Base-by-base conservation (phyloP, 1,140 invertebrate genomes). In the Macrobrachium rosenbergii region DNA sequence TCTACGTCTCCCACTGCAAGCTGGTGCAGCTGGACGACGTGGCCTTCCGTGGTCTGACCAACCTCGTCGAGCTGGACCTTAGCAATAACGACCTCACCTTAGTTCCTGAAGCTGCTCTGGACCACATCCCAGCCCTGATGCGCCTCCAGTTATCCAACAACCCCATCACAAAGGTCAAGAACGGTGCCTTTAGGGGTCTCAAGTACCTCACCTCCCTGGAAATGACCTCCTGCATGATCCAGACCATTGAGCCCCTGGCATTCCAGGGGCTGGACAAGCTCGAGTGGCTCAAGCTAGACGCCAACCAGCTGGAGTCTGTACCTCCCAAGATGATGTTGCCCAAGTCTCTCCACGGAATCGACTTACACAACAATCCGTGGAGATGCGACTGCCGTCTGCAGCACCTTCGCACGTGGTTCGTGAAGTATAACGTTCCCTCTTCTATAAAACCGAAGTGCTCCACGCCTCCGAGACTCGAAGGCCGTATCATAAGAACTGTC, bases 341-440 rank as follows among this genome's bases (percentile, higher is more conserved):
- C 6, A 85, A 88, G 19, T 88, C 87, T 37, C 93, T 98, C 8
- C 95, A 96, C 90, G 96, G 95, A 62, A 95, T 98, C 82, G 96
- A 97, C 91, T 92, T 98, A 63, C 96, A 98, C 89, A 96, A 97
- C 82, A 98, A 98, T 92, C 96, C 96, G 0, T 98, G 97, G 97
- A 93, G 95, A 58, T 98, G 97, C 90, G 96, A 98, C 91, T 98
- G 97, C 91, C 94, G 95, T 23, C 91, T 98, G 80, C 92, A 96
- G 28, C 95, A 96, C 82, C 94, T 96, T 82, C 97, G 97, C 91
- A 93, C 95, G 88, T 98, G 97, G 97, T 92, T 98, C 58, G 94
- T 95, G 8, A 94, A 95, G 87, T 94, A 96, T 89, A 98, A 97
- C 90, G 94, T 98, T 43, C 96, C 97, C 8, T 95, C 95, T 79